Evolutionary conservation across 2,797 vertebrate species (phyloP).

Genomic region (Nannoperca obscura): DNA sequence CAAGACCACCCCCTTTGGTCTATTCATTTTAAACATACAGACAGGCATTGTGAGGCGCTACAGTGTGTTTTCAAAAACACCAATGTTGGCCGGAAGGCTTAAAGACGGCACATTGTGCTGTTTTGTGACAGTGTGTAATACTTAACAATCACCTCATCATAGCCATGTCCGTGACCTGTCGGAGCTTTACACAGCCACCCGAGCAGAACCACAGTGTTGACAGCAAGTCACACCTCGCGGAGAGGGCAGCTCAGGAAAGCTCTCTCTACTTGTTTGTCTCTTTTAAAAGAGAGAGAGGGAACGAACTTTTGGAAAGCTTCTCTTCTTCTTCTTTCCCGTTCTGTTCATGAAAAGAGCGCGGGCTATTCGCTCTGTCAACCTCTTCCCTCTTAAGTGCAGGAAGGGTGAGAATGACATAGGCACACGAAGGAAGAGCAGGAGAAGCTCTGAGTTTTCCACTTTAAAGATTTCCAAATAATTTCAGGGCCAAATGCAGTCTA

Average conservation of each 20-base stretch:
- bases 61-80: constrained; percentile 83
- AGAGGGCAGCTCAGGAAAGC: constrained; percentile 57
- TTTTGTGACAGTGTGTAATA: constrained; percentile 86
- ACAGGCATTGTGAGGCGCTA: constrained; percentile 78
- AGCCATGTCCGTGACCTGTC: constrained; percentile 80
- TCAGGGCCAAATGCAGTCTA: neutral
- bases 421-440: constrained; percentile 8
- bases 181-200: constrained; percentile 77
- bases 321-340: constrained; percentile 18
- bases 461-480: neutral
- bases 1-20: constrained; percentile 72
- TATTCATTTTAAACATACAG: constrained; percentile 66
- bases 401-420: constrained; percentile 4
- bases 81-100: constrained; percentile 83
- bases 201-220: constrained; percentile 83
- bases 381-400: neutral
- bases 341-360: constrained; percentile 27
- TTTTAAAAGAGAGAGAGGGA: constrained; percentile 36
- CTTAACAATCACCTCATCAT: constrained; percentile 85
- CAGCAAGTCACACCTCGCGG: constrained; percentile 78
- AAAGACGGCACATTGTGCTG: constrained; percentile 79
- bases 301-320: constrained; percentile 51
- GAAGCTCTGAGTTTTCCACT: neutral
- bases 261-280: constrained; percentile 60
- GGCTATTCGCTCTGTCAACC: constrained; percentile 11